Evolutionary conservation across 2,888 invertebrate species (phyloP).

Genomic region (Macrophya alboannulata): DNA sequence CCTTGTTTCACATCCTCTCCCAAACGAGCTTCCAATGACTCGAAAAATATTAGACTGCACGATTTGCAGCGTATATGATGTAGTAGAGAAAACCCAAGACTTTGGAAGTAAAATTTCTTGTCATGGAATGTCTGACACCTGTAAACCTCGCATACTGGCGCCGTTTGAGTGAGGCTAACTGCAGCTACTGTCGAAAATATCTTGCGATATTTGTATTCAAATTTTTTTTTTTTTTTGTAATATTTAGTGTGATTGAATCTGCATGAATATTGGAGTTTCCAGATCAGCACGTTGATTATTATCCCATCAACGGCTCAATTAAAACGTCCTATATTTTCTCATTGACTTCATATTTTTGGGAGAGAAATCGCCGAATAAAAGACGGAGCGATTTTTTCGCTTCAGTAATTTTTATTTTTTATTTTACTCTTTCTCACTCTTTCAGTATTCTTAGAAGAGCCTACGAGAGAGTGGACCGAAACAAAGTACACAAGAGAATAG

Average conservation of each 20-base stretch:
- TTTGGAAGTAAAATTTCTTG: slow-evolving; percentile 22
- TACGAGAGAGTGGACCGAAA: background rate
- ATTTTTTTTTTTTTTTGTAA: background rate
- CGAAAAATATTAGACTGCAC: background rate
- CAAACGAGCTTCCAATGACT: background rate
- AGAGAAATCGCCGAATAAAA: background rate
- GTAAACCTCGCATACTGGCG: slow-evolving; percentile 10
- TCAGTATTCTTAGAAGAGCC: slow-evolving; percentile 22
- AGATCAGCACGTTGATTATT: background rate
- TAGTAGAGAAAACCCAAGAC: slow-evolving; percentile 3
- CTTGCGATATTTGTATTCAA: background rate
- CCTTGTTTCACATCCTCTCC: background rate
- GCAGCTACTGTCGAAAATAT: slow-evolving; percentile 6
- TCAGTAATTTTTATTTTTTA: background rate
- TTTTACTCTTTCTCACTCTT: background rate
- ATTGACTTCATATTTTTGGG: background rate
- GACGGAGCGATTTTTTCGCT: background rate
- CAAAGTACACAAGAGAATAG: slow-evolving; percentile 13
- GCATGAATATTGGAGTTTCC: background rate
- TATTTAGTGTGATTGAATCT: background rate
- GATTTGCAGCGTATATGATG: background rate
- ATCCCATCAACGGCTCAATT: background rate
- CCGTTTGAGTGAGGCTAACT: background rate
- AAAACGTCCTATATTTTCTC: background rate
- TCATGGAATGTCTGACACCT: background rate